Conservation (phyloP, 2,888 invertebrate genomes). For the Dicranocentrus wangi region DNA sequence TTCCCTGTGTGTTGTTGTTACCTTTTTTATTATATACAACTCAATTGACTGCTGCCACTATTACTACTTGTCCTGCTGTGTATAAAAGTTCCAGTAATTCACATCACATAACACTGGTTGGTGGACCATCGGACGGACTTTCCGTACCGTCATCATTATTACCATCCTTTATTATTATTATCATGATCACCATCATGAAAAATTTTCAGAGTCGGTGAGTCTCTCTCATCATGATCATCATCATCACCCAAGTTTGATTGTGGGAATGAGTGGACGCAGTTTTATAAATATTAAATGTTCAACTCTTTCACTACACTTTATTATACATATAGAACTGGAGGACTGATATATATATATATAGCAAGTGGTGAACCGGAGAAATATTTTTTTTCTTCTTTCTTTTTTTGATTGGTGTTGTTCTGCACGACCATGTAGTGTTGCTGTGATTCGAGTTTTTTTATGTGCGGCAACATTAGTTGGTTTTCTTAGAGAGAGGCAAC, state of each 20-base stretch:
- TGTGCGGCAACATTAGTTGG: conserved; percentile 8
- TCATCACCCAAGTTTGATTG: conserved; percentile 3
- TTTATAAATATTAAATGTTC: conserved; percentile 14
- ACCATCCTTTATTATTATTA: conserved; percentile 12
- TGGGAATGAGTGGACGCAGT: conserved; percentile 19
- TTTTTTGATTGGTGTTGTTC: too few species aligned
- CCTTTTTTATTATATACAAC: conserved; percentile 28
- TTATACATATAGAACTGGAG: too few species aligned
- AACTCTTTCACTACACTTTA: too few species aligned
- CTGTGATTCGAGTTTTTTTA: conserved; percentile 44
- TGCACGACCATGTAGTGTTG: conserved; percentile 14
- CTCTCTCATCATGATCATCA: conserved; percentile 2
- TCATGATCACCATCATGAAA: conserved; percentile 3
- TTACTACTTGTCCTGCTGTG: not conserved
- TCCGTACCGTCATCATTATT: conserved; percentile 9
- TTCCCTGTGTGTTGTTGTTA: not conserved
- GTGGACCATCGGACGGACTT: conserved; percentile 5
- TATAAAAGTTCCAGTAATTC: not conserved
- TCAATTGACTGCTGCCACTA: conserved; percentile 31
- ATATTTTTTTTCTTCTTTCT: not conserved
- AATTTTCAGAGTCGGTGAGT: conserved; percentile 9
- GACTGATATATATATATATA: too few species aligned
- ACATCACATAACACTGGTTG: not conserved
- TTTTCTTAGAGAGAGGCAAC: conserved; percentile 9
- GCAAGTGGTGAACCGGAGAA: conserved; percentile 7